Conservation (phyloP, 2,888 invertebrate genomes). For the Mesorhabditis sp. region DNA sequence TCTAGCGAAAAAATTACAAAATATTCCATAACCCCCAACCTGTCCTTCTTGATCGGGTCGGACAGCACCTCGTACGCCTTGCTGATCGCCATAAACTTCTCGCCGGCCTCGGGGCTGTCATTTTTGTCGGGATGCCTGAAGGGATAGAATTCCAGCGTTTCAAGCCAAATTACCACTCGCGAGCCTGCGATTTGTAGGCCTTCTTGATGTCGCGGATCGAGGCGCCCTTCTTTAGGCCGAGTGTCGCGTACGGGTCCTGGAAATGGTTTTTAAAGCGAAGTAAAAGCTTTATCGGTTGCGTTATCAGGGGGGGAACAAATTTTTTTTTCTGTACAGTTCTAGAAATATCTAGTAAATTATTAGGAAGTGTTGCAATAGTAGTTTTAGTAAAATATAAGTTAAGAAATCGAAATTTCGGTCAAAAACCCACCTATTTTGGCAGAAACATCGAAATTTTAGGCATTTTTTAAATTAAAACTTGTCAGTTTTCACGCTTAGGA, state of each 20-base stretch:
- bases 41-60: constrained; percentile 36
- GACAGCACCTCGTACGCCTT: constrained; percentile 52
- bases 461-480: too few relatives aligned
- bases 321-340: too few relatives aligned
- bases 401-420: too few relatives aligned
- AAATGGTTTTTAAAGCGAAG: neutral
- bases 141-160: constrained; percentile 7
- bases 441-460: too few relatives aligned
- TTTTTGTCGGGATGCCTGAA: constrained; percentile 56
- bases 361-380: too few relatives aligned
- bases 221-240: constrained; percentile 75
- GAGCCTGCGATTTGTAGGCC: constrained; percentile 82
- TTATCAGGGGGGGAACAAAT: too few relatives aligned
- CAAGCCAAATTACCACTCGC: constrained; percentile 73
- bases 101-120: constrained; percentile 38
- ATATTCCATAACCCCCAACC: neutral
- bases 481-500: too few relatives aligned
- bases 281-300: neutral
- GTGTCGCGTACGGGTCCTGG: constrained; percentile 54
- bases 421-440: too few relatives aligned
- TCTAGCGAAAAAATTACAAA: constrained; percentile 15
- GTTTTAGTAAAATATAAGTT: too few relatives aligned
- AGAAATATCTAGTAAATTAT: too few relatives aligned
- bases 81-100: constrained; percentile 49
- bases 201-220: constrained; percentile 78